Evolutionary conservation across 2,113 vertebrate species (phyloP).

Genomic region (Hippotragus niger): DNA sequence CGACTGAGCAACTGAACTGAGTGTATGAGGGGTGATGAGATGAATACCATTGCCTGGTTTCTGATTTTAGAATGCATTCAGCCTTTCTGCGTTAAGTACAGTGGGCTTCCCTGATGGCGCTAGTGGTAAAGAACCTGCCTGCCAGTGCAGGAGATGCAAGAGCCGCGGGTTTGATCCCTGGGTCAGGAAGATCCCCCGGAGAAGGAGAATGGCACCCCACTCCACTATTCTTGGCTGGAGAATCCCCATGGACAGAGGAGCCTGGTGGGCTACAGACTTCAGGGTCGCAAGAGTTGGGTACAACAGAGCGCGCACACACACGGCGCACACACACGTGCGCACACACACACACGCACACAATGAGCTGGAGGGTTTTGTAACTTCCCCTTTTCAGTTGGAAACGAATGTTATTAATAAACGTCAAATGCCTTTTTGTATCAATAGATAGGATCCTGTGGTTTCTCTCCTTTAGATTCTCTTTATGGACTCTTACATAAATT

Average conservation of each 20-base stretch:
- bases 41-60: background rate
- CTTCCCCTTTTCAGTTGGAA: background rate
- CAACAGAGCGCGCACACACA: background rate
- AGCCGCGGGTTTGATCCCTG: background rate
- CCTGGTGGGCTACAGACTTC: background rate
- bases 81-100: background rate
- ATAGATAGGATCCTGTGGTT: background rate
- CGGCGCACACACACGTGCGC: fast-evolving
- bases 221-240: background rate
- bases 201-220: background rate
- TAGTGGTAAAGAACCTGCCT: background rate
- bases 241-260: background rate
- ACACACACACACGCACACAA: background rate
- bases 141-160: background rate
- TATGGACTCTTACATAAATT: background rate
- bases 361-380: background rate
- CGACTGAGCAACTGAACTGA: background rate
- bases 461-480: background rate
- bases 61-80: background rate
- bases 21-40: background rate
- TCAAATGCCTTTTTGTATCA: background rate
- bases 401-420: background rate
- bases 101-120: background rate
- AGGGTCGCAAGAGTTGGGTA: background rate
- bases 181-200: background rate